Evolutionary conservation across 2,888 invertebrate species (phyloP).

Genomic region (Branchipolynoe longqiensis): DNA sequence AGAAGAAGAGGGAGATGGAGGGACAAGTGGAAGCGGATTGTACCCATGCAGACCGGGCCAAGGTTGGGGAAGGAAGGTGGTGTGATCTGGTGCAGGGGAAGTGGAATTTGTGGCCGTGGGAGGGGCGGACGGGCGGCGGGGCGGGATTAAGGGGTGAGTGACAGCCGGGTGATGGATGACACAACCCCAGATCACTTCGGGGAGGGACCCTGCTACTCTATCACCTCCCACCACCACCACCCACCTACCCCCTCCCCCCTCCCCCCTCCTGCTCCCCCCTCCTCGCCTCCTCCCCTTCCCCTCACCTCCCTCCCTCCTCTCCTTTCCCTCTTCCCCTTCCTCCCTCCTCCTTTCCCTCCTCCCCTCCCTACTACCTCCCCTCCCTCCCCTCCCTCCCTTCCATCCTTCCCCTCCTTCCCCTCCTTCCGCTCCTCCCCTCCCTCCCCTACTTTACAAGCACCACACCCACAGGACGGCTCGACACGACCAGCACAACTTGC

Average conservation of each 20-base stretch:
- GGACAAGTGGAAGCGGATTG: no score
- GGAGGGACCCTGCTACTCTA: constrained; percentile 54
- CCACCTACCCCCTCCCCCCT: background rate
- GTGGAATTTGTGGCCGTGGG: constrained; percentile 40
- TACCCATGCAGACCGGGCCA: no score
- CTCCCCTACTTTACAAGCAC: background rate
- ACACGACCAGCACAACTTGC: background rate
- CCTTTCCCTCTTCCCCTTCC: no score
- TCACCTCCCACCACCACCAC: background rate
- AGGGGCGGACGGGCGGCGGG: constrained; percentile 30
- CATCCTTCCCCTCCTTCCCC: background rate
- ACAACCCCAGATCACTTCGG: constrained; percentile 46
- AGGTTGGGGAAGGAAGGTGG: no score
- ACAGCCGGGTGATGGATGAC: constrained; percentile 34
- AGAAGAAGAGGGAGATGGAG: no score
- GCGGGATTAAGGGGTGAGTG: constrained; percentile 54
- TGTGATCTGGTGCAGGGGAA: background rate
- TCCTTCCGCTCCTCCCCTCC: no score
- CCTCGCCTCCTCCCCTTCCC: background rate
- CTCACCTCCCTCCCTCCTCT: background rate
- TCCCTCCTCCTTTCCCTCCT: no score
- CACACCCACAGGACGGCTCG: constrained; percentile 6
- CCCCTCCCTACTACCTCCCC: no score
- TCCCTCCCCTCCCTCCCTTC: no score
- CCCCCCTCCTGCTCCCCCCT: no score